Evolutionary conservation across 2,797 vertebrate species (phyloP).

Genomic region (Mus caroli): DNA sequence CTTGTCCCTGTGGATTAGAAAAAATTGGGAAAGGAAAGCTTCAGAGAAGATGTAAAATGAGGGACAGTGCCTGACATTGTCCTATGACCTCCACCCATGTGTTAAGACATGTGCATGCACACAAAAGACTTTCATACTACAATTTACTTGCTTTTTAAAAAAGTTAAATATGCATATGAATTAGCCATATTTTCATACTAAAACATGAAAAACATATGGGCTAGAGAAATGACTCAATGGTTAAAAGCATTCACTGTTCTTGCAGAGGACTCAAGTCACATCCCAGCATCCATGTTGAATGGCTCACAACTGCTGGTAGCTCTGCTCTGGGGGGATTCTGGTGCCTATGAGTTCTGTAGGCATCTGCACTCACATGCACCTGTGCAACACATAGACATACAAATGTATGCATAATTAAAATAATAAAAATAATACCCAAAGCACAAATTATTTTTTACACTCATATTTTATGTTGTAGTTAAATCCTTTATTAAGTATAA

Average conservation of each 20-base stretch:
- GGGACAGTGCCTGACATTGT: neutral
- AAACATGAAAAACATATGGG: neutral
- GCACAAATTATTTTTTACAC: neutral
- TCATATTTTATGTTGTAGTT: neutral
- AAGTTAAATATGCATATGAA: neutral
- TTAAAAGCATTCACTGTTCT: neutral
- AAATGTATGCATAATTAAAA: neutral
- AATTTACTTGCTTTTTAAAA: neutral
- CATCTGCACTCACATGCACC: too few species aligned
- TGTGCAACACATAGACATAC: neutral
- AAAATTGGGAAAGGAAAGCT: neutral
- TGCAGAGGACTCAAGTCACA: neutral
- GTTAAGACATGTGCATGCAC: neutral
- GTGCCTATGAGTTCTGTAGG: neutral
- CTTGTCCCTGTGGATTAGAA: constrained; percentile 46
- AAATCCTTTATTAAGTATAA: neutral
- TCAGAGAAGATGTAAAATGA: neutral
- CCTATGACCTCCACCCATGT: neutral
- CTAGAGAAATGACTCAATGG: neutral
- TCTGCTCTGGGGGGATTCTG: neutral
- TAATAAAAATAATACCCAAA: neutral
- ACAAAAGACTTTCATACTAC: neutral
- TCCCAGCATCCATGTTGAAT: too few species aligned
- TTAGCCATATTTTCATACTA: neutral
- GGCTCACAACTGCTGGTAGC: neutral